Base-by-base conservation (phyloP, 2,797 vertebrate species). In the Sciaenops ocellatus region DNA sequence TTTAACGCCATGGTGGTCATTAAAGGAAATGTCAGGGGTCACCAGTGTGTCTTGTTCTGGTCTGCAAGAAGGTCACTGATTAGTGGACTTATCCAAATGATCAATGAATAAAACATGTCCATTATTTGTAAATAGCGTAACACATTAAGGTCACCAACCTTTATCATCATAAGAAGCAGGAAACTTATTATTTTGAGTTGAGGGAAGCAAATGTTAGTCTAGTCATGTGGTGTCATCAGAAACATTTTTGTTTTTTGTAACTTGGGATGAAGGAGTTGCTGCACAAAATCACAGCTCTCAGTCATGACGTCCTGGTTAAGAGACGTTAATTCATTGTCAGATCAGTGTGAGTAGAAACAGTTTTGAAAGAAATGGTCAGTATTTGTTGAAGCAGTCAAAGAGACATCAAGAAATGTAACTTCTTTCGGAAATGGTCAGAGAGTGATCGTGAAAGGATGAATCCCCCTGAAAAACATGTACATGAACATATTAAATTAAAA, bases 11-110 rank as follows among this genome's bases (percentile, higher is more conserved):
- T 24, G 15, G 0, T 17, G 62, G 67, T 78, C 52, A 78, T 82
- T 78, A 80, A 8, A 71, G 42, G 6, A 78, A 78, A 85, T 78
- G 75, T 76, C 77, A 80, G 34, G n/a, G 68, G 66, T 84, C 68
- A 69, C 26, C 30, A 34, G 1, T 44, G 44, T 42, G 22, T 20
- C n/a, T 34, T 50, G 30, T 22, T 60, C 22, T 59, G 26, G 10
- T 77, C 44, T 47, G 26, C 54, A 13, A 76, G 62, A 85, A 87
- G 75, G 46, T 85, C 59, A 64, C 10, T 17, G 34, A 64, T 68
- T 38, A 46, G 16, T 22, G 13, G 28, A 52, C 46, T 48, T 69
- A 44, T 57, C 41, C n/a, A 57, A 66, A 65, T 66, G 20, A 75
- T 48, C 20, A 59, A 61, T 78, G 38, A 62, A 10, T 15, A 56